These are phyloP conservation scores for Entomobrya multifasciata DNA, from an alignment of 2,888 invertebrate species.

Conservation along the genomic window DNA sequence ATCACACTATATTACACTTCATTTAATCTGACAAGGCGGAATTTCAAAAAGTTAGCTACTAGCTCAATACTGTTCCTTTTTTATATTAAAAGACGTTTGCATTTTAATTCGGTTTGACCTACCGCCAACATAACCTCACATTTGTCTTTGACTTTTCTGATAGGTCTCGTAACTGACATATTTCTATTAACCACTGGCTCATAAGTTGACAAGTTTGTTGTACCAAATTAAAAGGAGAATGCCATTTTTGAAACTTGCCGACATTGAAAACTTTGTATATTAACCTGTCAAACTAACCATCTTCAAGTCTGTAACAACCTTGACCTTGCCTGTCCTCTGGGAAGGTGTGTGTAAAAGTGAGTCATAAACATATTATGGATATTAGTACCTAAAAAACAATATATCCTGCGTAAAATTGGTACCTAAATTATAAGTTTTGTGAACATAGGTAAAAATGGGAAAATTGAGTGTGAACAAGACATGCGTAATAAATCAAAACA, in stretches of 20 bases:
- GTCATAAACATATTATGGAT: too few species aligned
- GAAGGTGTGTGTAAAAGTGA: background rate
- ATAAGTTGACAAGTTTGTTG: background rate
- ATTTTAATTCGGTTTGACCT: background rate
- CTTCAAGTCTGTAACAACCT: constrained; percentile 23
- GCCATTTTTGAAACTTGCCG: constrained; percentile 14
- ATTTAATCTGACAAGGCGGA: too few species aligned
- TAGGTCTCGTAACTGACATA: background rate
- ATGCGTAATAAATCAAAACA: constrained; percentile 61
- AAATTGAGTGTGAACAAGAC: constrained; percentile 45
- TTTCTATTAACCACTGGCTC: background rate
- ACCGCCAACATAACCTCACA: background rate
- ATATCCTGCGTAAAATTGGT: constrained; percentile 10
- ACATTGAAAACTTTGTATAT: background rate
- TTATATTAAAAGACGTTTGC: too few species aligned
- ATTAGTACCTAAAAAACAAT: too few species aligned
- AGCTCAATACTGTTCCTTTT: too few species aligned
- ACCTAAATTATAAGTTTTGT: constrained; percentile 23
- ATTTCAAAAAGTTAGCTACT: too few species aligned
- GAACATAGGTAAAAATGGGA: background rate
- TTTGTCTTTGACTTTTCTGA: background rate
- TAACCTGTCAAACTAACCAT: background rate
- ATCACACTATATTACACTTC: too few species aligned
- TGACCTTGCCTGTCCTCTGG: constrained; percentile 52
- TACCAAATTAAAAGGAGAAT: background rate